These are phyloP conservation scores for Hirundo rustica DNA, from an alignment of 2,797 vertebrate genomes.

Conservation along the genomic window DNA sequence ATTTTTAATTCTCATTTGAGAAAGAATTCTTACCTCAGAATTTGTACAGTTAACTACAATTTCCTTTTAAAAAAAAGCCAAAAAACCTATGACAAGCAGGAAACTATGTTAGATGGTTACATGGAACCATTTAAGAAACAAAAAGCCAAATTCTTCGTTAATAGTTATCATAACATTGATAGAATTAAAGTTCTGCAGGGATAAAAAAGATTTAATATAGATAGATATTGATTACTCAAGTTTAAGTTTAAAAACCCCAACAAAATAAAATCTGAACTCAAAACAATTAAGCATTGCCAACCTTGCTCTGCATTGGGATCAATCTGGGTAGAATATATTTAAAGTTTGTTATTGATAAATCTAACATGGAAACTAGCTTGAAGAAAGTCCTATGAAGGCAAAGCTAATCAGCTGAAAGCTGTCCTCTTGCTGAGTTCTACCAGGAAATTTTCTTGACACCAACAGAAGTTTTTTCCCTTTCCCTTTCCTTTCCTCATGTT, in stretches of 20 bases:
- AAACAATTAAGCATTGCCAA: neutral
- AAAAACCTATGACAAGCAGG: neutral
- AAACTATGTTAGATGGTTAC: neutral
- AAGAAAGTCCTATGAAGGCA: neutral
- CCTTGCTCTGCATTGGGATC: neutral
- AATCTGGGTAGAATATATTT: neutral
- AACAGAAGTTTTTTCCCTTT: neutral
- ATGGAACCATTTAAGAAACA: neutral
- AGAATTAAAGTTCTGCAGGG: neutral
- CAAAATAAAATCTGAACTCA: neutral
- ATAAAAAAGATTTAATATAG: neutral
- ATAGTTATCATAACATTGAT: neutral
- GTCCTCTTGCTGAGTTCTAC: neutral
- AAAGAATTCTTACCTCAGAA: neutral
- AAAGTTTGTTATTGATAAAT: neutral
- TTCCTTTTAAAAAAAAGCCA: neutral
- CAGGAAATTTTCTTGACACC: neutral
- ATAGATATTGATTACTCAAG: neutral
- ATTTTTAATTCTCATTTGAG: neutral
- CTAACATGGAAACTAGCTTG: neutral
- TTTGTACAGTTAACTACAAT: neutral
- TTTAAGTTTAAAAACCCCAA: accelerated
- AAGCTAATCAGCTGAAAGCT: conserved; percentile 14
- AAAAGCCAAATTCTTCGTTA: neutral
- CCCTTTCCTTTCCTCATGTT: neutral